phyloP scores from a whole-genome alignment of 2,888 invertebrate genomes.

The Agonopterix alstromeriana region DNA sequence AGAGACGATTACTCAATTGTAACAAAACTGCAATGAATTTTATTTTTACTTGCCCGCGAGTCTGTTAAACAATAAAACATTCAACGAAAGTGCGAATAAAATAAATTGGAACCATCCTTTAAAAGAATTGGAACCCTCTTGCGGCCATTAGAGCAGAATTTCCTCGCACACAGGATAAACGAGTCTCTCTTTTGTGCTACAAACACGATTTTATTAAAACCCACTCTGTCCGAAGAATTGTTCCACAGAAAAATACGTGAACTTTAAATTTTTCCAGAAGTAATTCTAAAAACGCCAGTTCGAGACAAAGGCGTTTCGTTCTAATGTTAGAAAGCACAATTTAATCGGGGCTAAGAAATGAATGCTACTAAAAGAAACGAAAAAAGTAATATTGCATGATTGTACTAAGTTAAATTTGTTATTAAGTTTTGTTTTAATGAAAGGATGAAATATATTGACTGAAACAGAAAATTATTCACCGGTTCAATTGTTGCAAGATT shows the following conservation, averaged over 20 bases:
- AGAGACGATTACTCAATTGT: no score
- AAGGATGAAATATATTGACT: no score
- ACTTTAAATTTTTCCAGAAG: constrained; percentile 4
- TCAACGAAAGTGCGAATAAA: background rate
- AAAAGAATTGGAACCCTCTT: constrained; percentile 11
- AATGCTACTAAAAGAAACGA: background rate
- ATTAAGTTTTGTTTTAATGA: no score
- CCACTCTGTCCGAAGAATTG: constrained; percentile 9
- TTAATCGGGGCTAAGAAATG: background rate
- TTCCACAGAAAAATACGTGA: constrained; percentile 9
- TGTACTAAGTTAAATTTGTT: no score
- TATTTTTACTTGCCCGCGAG: no score
- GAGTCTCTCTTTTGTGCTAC: constrained; percentile 11
- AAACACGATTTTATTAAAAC: constrained; percentile 16
- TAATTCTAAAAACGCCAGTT: background rate
- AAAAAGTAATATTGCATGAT: no score
- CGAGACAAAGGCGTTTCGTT: no score
- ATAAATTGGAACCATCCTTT: constrained; percentile 15
- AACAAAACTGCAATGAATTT: no score
- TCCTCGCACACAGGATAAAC: background rate
- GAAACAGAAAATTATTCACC: no score
- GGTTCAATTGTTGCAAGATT: no score
- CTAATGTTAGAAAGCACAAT: background rate
- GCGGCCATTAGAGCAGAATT: constrained; percentile 8
- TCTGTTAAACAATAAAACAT: background rate